phyloP scores from a whole-genome alignment of 2,113 vertebrate species.

The Salvelinus alpinus region DNA sequence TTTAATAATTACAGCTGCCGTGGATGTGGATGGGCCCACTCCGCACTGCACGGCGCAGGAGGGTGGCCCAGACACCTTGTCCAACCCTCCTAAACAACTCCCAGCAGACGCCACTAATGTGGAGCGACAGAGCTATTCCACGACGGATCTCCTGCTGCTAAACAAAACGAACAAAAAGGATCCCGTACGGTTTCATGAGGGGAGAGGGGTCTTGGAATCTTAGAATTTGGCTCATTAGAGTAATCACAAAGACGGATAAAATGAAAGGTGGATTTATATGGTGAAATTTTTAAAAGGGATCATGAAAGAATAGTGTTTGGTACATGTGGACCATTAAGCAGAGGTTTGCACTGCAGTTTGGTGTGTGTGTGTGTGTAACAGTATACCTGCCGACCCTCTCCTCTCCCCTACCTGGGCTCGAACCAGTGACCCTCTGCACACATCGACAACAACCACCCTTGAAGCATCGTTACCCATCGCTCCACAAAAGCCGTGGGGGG shows the following conservation, averaged over 20 bases:
- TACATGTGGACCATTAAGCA: too few relatives aligned
- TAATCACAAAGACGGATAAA: neutral
- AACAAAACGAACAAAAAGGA: constrained; percentile 19
- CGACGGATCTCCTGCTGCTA: constrained; percentile 23
- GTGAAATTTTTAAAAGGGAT: too few relatives aligned
- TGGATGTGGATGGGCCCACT: constrained; percentile 16
- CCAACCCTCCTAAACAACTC: constrained; percentile 39
- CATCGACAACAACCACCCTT: too few relatives aligned
- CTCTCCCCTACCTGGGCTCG: too few relatives aligned
- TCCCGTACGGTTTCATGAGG: neutral
- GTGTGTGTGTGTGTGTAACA: too few relatives aligned
- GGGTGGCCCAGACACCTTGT: constrained; percentile 64
- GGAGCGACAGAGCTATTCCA: constrained; percentile 52
- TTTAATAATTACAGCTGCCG: constrained; percentile 68
- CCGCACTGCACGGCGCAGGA: constrained; percentile 19
- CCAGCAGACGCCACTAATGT: constrained; percentile 47
- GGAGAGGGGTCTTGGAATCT: neutral
- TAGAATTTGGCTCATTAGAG: neutral
- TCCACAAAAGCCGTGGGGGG: too few relatives aligned
- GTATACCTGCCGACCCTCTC: too few relatives aligned
- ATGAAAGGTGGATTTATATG: neutral
- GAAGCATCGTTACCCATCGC: too few relatives aligned
- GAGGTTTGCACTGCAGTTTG: too few relatives aligned
- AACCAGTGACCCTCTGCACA: too few relatives aligned
- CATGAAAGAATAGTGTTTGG: too few relatives aligned